phyloP scores from a whole-genome alignment of 2,797 vertebrate species.

The Myripristis jacobus region DNA sequence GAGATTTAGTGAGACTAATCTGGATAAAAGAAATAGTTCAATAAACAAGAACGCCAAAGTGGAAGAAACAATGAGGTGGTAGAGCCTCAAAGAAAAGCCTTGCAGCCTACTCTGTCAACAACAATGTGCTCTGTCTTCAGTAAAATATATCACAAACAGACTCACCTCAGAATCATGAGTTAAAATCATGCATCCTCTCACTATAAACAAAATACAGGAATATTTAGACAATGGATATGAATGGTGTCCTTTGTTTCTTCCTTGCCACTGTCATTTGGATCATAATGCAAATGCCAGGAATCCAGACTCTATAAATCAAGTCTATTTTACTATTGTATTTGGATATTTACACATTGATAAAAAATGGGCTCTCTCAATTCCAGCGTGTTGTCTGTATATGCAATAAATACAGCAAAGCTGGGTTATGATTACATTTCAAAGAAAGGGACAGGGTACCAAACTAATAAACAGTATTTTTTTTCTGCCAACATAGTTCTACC shows the following conservation, averaged over 20 bases:
- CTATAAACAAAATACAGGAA: neutral
- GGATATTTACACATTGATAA: slow-evolving; percentile 66
- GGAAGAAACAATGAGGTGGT: slow-evolving; percentile 51
- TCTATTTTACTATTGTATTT: slow-evolving; percentile 52
- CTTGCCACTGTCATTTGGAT: slow-evolving; percentile 63
- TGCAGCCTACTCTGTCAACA: slow-evolving; percentile 39
- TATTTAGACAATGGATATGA: neutral
- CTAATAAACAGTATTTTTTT: slow-evolving; percentile 76
- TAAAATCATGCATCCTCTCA: neutral
- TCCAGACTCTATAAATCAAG: slow-evolving; percentile 51
- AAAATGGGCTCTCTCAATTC: slow-evolving; percentile 51
- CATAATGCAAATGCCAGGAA: slow-evolving; percentile 47
- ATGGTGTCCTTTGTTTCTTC: slow-evolving; percentile 35
- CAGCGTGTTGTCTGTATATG: slow-evolving; percentile 61
- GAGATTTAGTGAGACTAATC: slow-evolving; percentile 73
- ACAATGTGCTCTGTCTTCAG: slow-evolving; percentile 28
- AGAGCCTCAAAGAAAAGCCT: slow-evolving; percentile 32
- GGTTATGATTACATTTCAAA: slow-evolving; percentile 77
- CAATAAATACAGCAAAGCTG: slow-evolving; percentile 71
- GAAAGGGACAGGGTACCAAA: slow-evolving; percentile 64
- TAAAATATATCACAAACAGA: slow-evolving; percentile 11
- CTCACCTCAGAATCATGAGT: neutral
- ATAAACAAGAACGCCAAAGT: slow-evolving; percentile 62
- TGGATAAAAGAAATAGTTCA: slow-evolving; percentile 60
- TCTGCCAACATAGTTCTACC: slow-evolving; percentile 50